Evolutionary conservation across 2,888 invertebrate genomes (phyloP).

Genomic region (Ornithoptera alexandrae): DNA sequence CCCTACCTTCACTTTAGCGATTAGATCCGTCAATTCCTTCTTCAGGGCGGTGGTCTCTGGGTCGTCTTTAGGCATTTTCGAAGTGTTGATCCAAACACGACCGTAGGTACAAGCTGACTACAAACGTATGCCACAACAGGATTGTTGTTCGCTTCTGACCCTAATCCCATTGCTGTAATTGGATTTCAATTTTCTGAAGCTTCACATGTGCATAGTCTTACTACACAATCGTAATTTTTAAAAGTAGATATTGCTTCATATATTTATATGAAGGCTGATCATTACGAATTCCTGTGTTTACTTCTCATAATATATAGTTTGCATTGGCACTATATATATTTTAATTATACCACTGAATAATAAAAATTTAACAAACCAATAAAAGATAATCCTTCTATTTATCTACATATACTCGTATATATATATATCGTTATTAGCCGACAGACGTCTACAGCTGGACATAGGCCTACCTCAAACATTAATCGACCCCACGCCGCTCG

Average conservation of each 20-base stretch:
- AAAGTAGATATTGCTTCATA: slow-evolving; percentile 3
- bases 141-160: slow-evolving; percentile 36
- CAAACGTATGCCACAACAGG: slow-evolving; percentile 25
- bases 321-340: no score
- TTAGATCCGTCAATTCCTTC: slow-evolving; percentile 89
- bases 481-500: no score
- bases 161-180: slow-evolving; percentile 66
- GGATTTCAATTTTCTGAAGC: slow-evolving; percentile 66
- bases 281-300: no score
- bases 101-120: slow-evolving; percentile 10
- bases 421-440: no score
- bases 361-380: no score
- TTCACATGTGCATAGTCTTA: slow-evolving; percentile 55
- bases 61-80: slow-evolving; percentile 89
- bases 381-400: no score
- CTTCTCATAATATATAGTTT: no score
- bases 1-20: slow-evolving; percentile 87
- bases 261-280: background rate
- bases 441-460: no score
- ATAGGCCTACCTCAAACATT: no score
- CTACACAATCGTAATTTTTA: slow-evolving; percentile 36
- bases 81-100: slow-evolving; percentile 1
- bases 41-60: slow-evolving; percentile 88
- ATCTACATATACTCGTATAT: no score
- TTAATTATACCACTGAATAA: no score